Evolutionary conservation across 2,113 vertebrate species (phyloP).

Genomic region (Carassius carassius): DNA sequence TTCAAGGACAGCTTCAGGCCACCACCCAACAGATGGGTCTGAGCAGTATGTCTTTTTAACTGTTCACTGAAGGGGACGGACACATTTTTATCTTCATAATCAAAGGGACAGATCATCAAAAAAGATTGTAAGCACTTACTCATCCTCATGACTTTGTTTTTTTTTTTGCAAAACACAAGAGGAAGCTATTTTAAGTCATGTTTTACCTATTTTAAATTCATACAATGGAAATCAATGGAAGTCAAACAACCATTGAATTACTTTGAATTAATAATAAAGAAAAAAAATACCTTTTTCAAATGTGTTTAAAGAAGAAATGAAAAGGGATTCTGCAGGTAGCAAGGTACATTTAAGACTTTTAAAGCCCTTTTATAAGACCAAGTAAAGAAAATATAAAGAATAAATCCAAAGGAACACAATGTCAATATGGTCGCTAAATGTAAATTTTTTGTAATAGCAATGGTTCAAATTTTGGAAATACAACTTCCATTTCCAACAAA

Average conservation of each 20-base stretch:
- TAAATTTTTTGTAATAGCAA: no score
- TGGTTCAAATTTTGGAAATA: no score
- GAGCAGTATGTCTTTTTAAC: background rate
- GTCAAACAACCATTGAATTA: background rate
- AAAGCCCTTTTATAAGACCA: no score
- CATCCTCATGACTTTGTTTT: background rate
- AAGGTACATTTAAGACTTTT: no score
- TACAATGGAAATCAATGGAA: background rate
- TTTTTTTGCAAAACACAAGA: background rate
- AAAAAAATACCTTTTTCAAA: background rate
- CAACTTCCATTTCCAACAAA: no score
- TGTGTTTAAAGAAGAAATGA: no score
- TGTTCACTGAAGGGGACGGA: background rate
- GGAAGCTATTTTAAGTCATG: background rate
- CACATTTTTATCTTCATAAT: background rate
- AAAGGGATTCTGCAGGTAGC: no score
- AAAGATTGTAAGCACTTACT: background rate
- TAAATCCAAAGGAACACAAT: no score
- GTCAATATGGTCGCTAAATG: no score
- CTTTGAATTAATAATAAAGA: background rate
- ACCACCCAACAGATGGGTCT: constrained; percentile 26
- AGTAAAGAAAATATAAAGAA: no score
- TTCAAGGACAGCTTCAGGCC: constrained; percentile 9
- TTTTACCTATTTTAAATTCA: background rate
- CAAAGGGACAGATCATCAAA: background rate